phyloP scores from a whole-genome alignment of 2,113 vertebrate genomes.

The Mohoua ochrocephala region DNA sequence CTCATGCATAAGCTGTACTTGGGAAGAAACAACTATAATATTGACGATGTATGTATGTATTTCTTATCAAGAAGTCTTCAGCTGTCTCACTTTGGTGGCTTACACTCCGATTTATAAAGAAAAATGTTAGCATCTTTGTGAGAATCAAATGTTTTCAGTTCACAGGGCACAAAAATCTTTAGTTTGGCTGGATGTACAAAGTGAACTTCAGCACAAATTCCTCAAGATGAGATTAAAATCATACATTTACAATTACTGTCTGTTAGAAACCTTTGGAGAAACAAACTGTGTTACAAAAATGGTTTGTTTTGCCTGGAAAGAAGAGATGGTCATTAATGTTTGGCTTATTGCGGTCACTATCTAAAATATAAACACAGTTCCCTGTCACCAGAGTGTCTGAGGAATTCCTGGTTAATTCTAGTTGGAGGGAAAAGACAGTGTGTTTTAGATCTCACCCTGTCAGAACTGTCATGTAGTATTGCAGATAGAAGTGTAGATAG shows the following conservation, averaged over 20 bases:
- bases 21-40: neutral
- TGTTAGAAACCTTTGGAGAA: neutral
- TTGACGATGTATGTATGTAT: neutral
- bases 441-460: neutral
- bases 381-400: neutral
- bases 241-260: neutral
- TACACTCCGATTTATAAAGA: neutral
- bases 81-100: neutral
- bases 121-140: neutral
- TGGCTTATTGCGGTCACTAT: neutral
- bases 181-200: conserved; percentile 34
- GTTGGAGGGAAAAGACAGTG: neutral
- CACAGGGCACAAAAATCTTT: conserved; percentile 8
- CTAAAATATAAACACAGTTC: neutral
- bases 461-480: neutral
- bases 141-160: conserved; percentile 11
- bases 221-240: neutral
- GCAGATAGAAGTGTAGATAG: neutral
- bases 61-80: neutral
- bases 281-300: neutral
- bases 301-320: conserved; percentile 16
- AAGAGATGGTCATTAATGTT: neutral
- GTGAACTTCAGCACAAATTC: neutral
- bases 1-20: neutral
- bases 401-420: neutral